Conservation (phyloP, 92 coral and sea anemone species). For the Siderastrea radians region DNA sequence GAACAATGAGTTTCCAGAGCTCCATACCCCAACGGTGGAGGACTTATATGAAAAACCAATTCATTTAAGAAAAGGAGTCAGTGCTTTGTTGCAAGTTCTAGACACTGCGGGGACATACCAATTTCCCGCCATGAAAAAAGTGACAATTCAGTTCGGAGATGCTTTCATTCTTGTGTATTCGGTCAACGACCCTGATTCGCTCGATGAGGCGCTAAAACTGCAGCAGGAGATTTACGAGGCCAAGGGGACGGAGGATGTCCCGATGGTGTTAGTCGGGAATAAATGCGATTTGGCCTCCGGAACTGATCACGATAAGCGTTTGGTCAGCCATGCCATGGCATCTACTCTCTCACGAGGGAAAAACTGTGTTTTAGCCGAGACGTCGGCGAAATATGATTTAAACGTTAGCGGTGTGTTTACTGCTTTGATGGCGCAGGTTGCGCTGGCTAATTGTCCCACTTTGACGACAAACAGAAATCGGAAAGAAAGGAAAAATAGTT, state of each 20-base stretch:
- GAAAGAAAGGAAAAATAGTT: not conserved
- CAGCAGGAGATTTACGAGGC: constrained; percentile 86
- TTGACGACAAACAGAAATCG: constrained; percentile 6
- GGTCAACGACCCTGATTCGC: constrained; percentile 75
- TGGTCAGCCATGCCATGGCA: constrained; percentile 51
- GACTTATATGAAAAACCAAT: constrained; percentile 91
- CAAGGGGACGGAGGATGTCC: constrained; percentile 81
- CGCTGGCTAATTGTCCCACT: constrained; percentile 60
- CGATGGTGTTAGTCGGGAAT: constrained; percentile 93
- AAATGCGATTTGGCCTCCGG: constrained; percentile 88
- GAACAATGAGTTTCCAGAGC: constrained; percentile 71
- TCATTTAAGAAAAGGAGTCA: constrained; percentile 79
- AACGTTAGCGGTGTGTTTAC: constrained; percentile 82
- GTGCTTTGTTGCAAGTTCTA: constrained; percentile 86
- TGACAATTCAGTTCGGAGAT: constrained; percentile 89
- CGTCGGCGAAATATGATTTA: constrained; percentile 83
- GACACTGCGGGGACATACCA: constrained; percentile 98
- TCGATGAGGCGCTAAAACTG: constrained; percentile 81
- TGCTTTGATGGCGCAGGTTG: constrained; percentile 85
- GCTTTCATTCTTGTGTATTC: constrained; percentile 94
- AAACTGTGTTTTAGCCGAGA: constrained; percentile 74
- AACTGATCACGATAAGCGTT: constrained; percentile 41
- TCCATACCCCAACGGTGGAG: constrained; percentile 90
- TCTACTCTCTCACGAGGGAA: constrained; percentile 66
- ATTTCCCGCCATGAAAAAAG: constrained; percentile 97